Percentiles rank a stretch among this genome's conserved stretches.
Conservation (phyloP, 2,888 invertebrate species). For the Drosophila sordidula region DNA sequence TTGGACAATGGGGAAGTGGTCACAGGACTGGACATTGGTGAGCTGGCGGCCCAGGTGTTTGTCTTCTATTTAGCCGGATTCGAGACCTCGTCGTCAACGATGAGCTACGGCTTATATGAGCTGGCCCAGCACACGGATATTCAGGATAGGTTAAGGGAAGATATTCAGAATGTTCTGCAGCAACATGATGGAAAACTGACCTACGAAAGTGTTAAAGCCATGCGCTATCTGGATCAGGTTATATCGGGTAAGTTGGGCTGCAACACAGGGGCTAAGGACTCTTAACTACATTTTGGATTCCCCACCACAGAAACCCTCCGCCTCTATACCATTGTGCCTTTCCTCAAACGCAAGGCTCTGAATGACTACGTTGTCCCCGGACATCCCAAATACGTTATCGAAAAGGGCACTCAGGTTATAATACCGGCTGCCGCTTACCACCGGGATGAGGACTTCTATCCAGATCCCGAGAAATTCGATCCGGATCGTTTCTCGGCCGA, state of each 20-base stretch:
- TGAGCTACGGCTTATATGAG: slow-evolving; percentile 85
- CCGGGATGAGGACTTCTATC: slow-evolving; percentile 85
- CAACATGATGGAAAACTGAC: slow-evolving; percentile 83
- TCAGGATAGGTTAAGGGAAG: slow-evolving; percentile 85
- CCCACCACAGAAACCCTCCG: slow-evolving; percentile 86
- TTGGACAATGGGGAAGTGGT: slow-evolving; percentile 72
- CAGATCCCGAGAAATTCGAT: slow-evolving; percentile 87
- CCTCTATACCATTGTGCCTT: slow-evolving; percentile 86
- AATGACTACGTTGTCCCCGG: slow-evolving; percentile 86
- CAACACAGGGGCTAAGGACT: background rate
- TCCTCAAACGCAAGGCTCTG: slow-evolving; percentile 86
- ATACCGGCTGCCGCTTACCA: slow-evolving; percentile 86
- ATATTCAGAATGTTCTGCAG: slow-evolving; percentile 83
- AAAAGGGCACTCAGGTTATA: slow-evolving; percentile 78
- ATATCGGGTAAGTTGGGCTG: slow-evolving; percentile 82
- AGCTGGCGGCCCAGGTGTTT: slow-evolving; percentile 86
- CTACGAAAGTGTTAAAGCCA: slow-evolving; percentile 82
- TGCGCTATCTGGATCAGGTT: slow-evolving; percentile 86
- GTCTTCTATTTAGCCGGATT: slow-evolving; percentile 86
- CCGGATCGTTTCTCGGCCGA: slow-evolving; percentile 88
- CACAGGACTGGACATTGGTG: slow-evolving; percentile 75
- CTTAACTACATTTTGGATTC: background rate
- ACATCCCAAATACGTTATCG: slow-evolving; percentile 85
- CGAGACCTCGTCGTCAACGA: slow-evolving; percentile 86
- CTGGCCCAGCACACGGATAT: slow-evolving; percentile 85